Evolutionary conservation across 2,888 invertebrate species (phyloP), one percentile per base, ranked within the genome.

Genomic region (Uropetala carovei): DNA sequence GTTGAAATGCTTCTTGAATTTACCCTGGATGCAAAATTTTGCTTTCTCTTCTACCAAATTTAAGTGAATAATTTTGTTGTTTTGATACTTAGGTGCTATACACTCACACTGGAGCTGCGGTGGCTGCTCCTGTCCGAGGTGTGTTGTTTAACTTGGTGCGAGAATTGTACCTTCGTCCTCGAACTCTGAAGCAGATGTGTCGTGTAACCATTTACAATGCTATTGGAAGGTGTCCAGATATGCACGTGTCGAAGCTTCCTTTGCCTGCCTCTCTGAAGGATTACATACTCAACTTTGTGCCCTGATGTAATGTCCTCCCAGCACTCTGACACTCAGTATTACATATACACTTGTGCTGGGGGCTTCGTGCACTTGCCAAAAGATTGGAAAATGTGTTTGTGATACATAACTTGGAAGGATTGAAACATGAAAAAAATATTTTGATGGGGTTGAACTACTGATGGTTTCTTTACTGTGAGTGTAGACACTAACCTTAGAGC

Each of bases 101-200:
- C 82, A 81, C 81, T 57, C 82, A 83, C 58, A 81, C 89, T 60
- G 89, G 89, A 14, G 89, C 89, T 89, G 89, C 89, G 18, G 89
- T 89, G 11, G 89, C 89, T 68, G 89, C 89, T 89, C 96, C 96
- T 85, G 96, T 96, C 92, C 96, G 96, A 94, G 96, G 96, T 94
- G 96, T 96, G 93, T 95, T 97, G 83, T 96, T 96, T 93, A 95
- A 96, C 93, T 95, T 97, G 60, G 96, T 97, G 93, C 96, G 96
- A 93, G 96, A 96, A 92, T 95, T 97, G 93, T 96, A 96, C 94
- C 96, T 96, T 68, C 95, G 96, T 93, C 97, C 97, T 14, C 95
- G 97, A 83, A 96, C 96, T 93, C 95, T 98, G n/a, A 97, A 97
- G 94, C 97, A 97, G 95, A 96, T 97, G 93, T 96, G 97, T 83